Evolutionary conservation across 2,113 vertebrate genomes (phyloP).

Genomic region (Cephalopterus ornatus): DNA sequence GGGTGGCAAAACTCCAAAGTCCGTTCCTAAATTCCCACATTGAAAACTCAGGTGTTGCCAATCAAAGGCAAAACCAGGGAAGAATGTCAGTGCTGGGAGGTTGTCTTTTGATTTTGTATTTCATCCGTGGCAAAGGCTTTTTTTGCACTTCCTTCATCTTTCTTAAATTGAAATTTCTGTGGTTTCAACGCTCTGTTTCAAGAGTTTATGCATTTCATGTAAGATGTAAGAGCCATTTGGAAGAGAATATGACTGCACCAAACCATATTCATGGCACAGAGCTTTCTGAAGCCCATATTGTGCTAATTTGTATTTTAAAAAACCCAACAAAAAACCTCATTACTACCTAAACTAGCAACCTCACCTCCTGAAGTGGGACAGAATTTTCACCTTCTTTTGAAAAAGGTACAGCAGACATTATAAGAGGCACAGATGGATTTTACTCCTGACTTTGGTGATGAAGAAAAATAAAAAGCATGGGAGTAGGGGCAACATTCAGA

Average conservation of each 20-base stretch:
- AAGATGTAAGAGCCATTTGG: neutral
- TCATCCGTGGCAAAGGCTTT: neutral
- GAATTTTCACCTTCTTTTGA: neutral
- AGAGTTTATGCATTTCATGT: neutral
- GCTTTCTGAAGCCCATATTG: neutral
- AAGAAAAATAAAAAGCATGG: neutral
- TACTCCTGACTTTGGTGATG: neutral
- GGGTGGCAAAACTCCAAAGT: neutral
- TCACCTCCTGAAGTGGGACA: neutral
- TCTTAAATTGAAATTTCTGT: neutral
- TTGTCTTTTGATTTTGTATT: neutral
- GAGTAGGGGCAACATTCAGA: neutral
- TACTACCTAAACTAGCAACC: neutral
- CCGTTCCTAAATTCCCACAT: neutral
- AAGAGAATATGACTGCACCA: neutral
- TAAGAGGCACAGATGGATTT: neutral
- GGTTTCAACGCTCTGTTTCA: neutral
- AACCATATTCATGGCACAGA: neutral
- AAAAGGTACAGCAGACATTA: neutral
- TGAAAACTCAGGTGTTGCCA: neutral
- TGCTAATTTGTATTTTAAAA: neutral
- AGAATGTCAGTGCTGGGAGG: neutral
- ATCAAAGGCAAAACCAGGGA: neutral
- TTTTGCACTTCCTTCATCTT: neutral
- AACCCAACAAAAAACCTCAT: neutral